These are phyloP conservation scores for Cyprinodon variegatus DNA, from an alignment of 2,113 vertebrate species.

Conservation along the genomic window DNA sequence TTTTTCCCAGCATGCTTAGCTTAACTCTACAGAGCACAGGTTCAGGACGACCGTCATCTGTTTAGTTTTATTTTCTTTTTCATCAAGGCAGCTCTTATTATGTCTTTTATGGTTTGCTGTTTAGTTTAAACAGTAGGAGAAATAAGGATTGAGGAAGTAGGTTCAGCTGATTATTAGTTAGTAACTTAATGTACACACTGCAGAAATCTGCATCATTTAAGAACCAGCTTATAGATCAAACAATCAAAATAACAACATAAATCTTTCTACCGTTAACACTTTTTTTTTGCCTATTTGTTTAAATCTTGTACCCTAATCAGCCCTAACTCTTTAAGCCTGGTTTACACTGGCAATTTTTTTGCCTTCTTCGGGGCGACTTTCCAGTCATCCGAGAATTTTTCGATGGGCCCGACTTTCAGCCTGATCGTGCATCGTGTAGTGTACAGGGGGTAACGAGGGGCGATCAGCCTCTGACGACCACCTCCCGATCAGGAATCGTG, in stretches of 20 bases:
- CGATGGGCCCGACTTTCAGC: too few relatives aligned
- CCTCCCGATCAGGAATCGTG: too few relatives aligned
- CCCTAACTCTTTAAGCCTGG: too few relatives aligned
- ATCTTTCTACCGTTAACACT: too few relatives aligned
- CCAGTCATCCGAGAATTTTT: too few relatives aligned
- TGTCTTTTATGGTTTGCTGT: slow-evolving; percentile 33
- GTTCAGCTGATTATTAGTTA: neutral
- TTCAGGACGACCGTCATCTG: slow-evolving; percentile 14
- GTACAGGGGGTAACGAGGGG: too few relatives aligned
- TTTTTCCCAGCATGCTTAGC: slow-evolving; percentile 29
- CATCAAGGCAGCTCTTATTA: slow-evolving; percentile 10
- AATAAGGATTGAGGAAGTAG: slow-evolving; percentile 34
- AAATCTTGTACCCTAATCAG: neutral
- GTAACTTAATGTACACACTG: neutral
- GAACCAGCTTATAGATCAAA: neutral
- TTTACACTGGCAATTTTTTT: too few relatives aligned
- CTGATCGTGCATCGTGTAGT: too few relatives aligned
- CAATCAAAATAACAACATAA: neutral
- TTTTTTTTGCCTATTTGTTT: neutral
- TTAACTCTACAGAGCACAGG: slow-evolving; percentile 27
- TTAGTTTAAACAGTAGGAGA: slow-evolving; percentile 51
- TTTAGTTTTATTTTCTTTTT: slow-evolving; percentile 9
- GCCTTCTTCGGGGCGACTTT: too few relatives aligned
- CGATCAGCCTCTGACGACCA: too few relatives aligned
- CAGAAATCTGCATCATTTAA: neutral